A percentile compares a stretch with the other conserved stretches of the same genome.
These are phyloP conservation scores for Aethina tumida DNA, from an alignment of 1,140 invertebrate genomes.

Conservation along the genomic window DNA sequence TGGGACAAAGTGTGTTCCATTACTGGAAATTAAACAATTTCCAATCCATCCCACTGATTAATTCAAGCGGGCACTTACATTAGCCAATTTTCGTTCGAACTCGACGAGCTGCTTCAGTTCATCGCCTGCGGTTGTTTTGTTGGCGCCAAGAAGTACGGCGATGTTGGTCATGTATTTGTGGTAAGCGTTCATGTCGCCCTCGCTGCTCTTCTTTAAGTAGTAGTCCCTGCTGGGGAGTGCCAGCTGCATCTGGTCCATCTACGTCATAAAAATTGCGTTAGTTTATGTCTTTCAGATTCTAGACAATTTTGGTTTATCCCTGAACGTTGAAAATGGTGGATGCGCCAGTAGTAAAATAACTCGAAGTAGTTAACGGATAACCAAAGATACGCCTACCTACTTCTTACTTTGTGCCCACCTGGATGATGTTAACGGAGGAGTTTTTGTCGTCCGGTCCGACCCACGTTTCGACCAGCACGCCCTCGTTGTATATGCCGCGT, in stretches of 20 bases:
- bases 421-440: conserved; percentile 74
- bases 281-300: background rate
- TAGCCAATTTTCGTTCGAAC: conserved; percentile 69
- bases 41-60: background rate
- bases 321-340: too few species aligned
- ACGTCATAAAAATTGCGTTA: conserved; percentile 6
- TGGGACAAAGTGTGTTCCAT: background rate
- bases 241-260: conserved; percentile 74
- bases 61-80: conserved; percentile 43
- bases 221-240: conserved; percentile 75
- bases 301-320: too few species aligned
- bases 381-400: conserved; percentile 21
- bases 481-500: conserved; percentile 62
- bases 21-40: background rate
- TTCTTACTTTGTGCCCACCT: conserved; percentile 53
- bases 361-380: too few species aligned
- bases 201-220: conserved; percentile 61
- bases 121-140: conserved; percentile 45
- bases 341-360: too few species aligned
- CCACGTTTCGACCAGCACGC: conserved; percentile 67
- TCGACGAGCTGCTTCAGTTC: conserved; percentile 61
- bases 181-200: conserved; percentile 59
- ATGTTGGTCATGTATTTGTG: conserved; percentile 70
- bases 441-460: conserved; percentile 80
- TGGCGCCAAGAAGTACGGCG: conserved; percentile 61